Conservation (phyloP, 1,140 invertebrate species). For the Hypothenemus hampei region DNA sequence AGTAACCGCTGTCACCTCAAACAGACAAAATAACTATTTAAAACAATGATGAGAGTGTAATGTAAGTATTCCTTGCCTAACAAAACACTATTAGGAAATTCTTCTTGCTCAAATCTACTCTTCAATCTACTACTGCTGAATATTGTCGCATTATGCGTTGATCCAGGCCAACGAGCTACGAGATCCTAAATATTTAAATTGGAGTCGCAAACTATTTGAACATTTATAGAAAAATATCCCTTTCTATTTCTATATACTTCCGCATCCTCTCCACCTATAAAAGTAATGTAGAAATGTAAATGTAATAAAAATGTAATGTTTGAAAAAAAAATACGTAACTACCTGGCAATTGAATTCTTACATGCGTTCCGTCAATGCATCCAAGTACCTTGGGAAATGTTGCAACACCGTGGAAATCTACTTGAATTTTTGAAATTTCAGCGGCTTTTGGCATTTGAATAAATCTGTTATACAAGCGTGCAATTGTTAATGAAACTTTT, state of each 20-base stretch:
- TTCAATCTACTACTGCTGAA: constrained; percentile 33
- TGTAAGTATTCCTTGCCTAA: constrained; percentile 19
- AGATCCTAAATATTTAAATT: constrained; percentile 37
- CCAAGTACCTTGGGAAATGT: constrained; percentile 21
- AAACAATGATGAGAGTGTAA: background rate
- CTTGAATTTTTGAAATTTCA: constrained; percentile 1
- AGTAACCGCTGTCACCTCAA: constrained; percentile 34
- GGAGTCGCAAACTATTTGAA: constrained; percentile 39
- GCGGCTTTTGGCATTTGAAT: constrained; percentile 1
- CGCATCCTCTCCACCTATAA: constrained; percentile 31
- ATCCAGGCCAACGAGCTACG: constrained; percentile 44
- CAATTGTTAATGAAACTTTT: constrained; percentile 8
- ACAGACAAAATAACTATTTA: background rate
- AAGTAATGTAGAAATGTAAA: background rate
- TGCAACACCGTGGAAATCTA: constrained; percentile 10
- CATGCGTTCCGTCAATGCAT: constrained; percentile 27
- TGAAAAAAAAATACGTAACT: background rate
- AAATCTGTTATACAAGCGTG: background rate
- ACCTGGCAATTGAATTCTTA: constrained; percentile 27
- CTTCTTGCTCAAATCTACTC: constrained; percentile 18
- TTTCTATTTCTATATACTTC: constrained; percentile 45
- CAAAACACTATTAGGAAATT: constrained; percentile 26
- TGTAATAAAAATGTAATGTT: background rate
- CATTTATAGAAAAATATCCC: constrained; percentile 44
- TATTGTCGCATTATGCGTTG: constrained; percentile 40